phyloP scores from a whole-genome alignment of 2,888 invertebrate species.

The Chymomyza amoena region DNA sequence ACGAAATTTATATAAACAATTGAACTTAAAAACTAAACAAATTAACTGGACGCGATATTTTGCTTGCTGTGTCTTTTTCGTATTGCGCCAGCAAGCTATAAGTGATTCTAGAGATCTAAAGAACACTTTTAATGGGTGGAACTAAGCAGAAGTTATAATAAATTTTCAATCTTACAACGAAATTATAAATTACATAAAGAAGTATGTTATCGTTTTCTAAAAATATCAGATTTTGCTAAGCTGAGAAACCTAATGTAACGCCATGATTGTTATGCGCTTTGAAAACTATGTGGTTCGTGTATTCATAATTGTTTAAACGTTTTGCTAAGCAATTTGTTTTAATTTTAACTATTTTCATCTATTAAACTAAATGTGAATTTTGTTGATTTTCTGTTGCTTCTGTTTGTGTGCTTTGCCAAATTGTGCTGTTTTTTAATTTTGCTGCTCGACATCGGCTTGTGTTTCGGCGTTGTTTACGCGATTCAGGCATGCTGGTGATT shows the following conservation, averaged over 20 bases:
- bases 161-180: background rate
- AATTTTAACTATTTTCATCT: background rate
- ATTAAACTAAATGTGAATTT: background rate
- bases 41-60: background rate
- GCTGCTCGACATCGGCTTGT: background rate
- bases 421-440: background rate
- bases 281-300: background rate
- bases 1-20: background rate
- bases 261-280: background rate
- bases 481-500: conserved; percentile 11
- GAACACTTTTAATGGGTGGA: background rate
- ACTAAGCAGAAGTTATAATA: background rate
- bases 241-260: background rate
- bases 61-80: background rate
- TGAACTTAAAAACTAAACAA: background rate
- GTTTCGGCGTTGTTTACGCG: background rate
- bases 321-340: background rate
- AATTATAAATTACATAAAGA: background rate
- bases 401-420: background rate
- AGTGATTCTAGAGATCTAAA: background rate
- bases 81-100: background rate
- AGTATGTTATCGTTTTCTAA: background rate
- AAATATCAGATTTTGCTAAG: background rate
- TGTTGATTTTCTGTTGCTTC: background rate
- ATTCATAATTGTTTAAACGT: background rate